A percentile compares a stretch with the other conserved stretches of the same genome.
Conservation (phyloP, 2,797 vertebrate genomes). For the Eremophila alpestris region DNA sequence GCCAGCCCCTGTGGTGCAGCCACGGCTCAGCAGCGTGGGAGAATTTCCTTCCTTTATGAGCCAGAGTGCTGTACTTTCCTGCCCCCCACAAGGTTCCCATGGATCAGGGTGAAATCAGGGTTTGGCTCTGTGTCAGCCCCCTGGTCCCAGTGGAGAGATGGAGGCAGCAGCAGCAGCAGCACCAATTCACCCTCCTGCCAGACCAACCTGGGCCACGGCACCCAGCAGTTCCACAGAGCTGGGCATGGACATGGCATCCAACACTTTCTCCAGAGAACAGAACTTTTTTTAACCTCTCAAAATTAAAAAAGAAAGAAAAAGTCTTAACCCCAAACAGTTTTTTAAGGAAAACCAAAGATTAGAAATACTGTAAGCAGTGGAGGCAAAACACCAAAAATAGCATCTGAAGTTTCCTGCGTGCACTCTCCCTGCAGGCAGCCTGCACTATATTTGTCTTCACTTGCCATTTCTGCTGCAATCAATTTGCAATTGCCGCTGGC, state of each 20-base stretch:
- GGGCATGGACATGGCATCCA: accelerated
- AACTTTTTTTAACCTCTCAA: background rate
- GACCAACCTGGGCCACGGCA: accelerated
- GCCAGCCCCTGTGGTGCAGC: background rate
- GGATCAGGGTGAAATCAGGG: background rate
- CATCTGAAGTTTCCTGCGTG: background rate
- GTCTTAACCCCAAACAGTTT: background rate
- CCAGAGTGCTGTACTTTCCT: background rate
- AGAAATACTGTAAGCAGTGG: conserved; percentile 1
- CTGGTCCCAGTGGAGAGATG: background rate
- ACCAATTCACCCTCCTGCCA: accelerated
- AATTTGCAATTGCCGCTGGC: conserved; percentile 36
- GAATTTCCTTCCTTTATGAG: background rate
- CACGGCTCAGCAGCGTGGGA: accelerated
- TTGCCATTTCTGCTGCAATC: conserved; percentile 69
- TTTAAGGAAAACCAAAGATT: background rate
- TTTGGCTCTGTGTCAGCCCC: accelerated
- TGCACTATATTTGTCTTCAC: conserved; percentile 66
- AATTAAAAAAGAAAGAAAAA: background rate
- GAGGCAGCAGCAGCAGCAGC: background rate
- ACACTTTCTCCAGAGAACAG: background rate
- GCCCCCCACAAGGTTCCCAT: background rate
- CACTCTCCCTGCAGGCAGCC: conserved; percentile 53
- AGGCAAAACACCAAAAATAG: conserved; percentile 60
- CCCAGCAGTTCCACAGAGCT: background rate